Evolutionary conservation across 2,113 vertebrate species (phyloP), one percentile per base, ranked within the genome.

Genomic region (Fulmarus glacialis): DNA sequence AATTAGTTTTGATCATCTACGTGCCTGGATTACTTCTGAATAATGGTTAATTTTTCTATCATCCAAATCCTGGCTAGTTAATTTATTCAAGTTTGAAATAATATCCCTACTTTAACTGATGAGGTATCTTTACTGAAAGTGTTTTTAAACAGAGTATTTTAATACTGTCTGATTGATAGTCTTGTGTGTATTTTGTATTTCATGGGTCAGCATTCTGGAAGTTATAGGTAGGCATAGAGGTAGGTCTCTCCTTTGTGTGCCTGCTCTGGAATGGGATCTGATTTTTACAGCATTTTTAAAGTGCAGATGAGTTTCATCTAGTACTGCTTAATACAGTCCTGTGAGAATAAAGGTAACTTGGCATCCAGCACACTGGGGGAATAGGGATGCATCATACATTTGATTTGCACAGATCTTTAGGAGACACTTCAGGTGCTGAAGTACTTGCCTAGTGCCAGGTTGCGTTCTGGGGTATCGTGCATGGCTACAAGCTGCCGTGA

Each of bases 381-480:
- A 38, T 6, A 58, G 23, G 13, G 22, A 5, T n/a, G 20, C 34
- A 22, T 34, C 23, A 3, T 11, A 34, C 8, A 17, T 59, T 43
- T 26, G 36, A 7, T 70, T 93, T 86, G 66, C 58, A 32, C 29
- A 26, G 45, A 19, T 15, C 45, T 52, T 45, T 6, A 27, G 36
- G 21, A 43, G 36, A 48, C 13, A 8, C 30, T 83, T 72, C 40
- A 80, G 74, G 34, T 36, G 47, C 62, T 45, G 17, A 72, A 59
- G 20, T 23, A 26, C 1, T 0, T 52, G 24, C 50, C 19, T 22
- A 8, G 36, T 27, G 21, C 36, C 47, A 38, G 0, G 68, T 56
- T 50, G 11, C 1, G 0, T 83, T 77, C 40, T 45, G 75, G 48
- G 53, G 19, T 82, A 50, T 11, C 2, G 1, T 20, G 34, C 6